Evolutionary conservation across 2,888 invertebrate genomes (phyloP).

Genomic region (Poecilobothrus nobilitatus): DNA sequence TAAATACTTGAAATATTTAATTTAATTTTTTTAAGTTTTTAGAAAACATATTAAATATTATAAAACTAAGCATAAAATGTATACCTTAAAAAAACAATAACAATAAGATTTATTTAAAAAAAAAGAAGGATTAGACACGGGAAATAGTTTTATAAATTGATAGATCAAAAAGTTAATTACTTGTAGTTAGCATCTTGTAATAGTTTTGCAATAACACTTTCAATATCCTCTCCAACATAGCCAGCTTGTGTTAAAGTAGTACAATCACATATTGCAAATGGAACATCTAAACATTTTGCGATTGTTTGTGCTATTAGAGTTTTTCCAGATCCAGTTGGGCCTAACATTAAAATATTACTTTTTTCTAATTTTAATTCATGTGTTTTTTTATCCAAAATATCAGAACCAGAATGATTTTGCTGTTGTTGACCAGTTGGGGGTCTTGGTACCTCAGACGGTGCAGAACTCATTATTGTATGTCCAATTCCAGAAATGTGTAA

Average conservation of each 20-base stretch:
- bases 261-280: conserved; percentile 98
- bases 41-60: too few species aligned
- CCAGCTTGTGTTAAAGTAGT: conserved; percentile 93
- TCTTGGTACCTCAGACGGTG: conserved; percentile 37
- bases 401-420: conserved; percentile 53
- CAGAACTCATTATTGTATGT: conserved; percentile 51
- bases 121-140: too few species aligned
- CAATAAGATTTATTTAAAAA: too few species aligned
- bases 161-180: conserved; percentile 35
- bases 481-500: conserved; percentile 76
- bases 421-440: conserved; percentile 28
- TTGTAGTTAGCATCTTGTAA: conserved; percentile 92
- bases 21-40: too few species aligned
- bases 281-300: conserved; percentile 95
- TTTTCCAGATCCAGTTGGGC: conserved; percentile 96
- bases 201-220: conserved; percentile 93
- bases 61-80: too few species aligned
- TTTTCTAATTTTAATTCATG: conserved; percentile 86
- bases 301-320: conserved; percentile 95
- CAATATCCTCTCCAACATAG: conserved; percentile 99
- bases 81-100: too few species aligned
- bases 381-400: conserved; percentile 70
- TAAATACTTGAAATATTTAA: too few species aligned
- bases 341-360: conserved; percentile 90
- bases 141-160: too few species aligned